phyloP scores from a whole-genome alignment of 2,113 vertebrate species.

The Tonatia bakeri region DNA sequence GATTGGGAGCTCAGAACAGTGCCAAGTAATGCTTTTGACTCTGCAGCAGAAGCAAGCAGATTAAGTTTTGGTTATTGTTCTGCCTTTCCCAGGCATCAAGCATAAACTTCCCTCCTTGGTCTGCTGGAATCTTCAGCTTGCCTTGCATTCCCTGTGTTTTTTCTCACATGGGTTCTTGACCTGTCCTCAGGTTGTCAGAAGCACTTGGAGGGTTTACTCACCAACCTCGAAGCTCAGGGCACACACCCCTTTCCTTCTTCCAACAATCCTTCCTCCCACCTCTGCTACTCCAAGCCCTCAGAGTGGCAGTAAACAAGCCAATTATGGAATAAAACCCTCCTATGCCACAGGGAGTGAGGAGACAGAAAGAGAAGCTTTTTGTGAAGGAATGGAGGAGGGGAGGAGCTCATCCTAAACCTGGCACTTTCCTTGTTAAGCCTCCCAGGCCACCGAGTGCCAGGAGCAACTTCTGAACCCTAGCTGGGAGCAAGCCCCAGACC shows the following conservation, averaged over 20 bases:
- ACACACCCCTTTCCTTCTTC: conserved; percentile 31
- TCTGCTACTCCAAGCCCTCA: conserved; percentile 13
- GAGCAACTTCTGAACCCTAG: background rate
- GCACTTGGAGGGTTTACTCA: conserved; percentile 5
- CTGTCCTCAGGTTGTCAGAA: conserved; percentile 25
- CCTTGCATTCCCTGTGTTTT: background rate
- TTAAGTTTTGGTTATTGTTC: conserved; percentile 40
- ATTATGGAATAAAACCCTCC: conserved; percentile 37
- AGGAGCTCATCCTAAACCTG: background rate
- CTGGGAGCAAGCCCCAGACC: background rate
- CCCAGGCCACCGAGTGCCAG: background rate
- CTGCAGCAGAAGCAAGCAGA: conserved; percentile 24
- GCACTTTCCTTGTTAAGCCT: background rate
- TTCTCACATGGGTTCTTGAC: conserved; percentile 17
- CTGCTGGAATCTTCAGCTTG: background rate
- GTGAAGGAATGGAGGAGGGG: background rate
- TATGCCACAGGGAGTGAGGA: background rate
- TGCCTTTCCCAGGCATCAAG: conserved; percentile 14
- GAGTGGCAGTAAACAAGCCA: conserved; percentile 54
- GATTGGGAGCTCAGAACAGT: background rate
- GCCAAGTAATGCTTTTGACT: background rate
- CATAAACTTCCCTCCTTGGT: conserved; percentile 30
- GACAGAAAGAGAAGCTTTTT: conserved; percentile 1
- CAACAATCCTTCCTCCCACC: conserved; percentile 43
- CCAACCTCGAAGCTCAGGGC: conserved; percentile 13